Percentiles rank a stretch among this genome's conserved stretches.
Conservation (phyloP, 2,888 invertebrate genomes). For the Phasia obesa region DNA sequence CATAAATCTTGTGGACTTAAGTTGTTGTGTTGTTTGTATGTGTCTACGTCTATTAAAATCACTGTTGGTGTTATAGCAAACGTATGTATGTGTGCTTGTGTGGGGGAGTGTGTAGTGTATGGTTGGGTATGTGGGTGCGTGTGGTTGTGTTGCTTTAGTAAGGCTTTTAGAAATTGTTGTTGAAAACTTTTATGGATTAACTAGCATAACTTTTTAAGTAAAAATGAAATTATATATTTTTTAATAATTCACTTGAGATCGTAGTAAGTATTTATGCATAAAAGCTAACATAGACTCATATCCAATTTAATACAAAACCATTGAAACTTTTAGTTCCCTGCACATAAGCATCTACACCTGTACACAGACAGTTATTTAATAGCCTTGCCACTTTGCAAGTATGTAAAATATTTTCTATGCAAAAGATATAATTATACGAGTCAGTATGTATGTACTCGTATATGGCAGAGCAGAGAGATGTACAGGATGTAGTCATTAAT, state of each 20-base stretch:
- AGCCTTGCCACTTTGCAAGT: slow-evolving; percentile 14
- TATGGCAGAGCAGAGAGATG: slow-evolving; percentile 17
- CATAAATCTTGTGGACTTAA: slow-evolving; percentile 67
- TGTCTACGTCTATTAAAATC: not conserved
- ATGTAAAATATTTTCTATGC: slow-evolving; percentile 23
- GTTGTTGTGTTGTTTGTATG: slow-evolving; percentile 38
- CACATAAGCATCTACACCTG: not conserved
- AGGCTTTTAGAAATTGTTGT: slow-evolving; percentile 58
- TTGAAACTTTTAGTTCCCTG: not conserved
- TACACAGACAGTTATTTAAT: slow-evolving; percentile 23
- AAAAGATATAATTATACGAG: too few species aligned
- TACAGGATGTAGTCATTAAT: slow-evolving; percentile 68
- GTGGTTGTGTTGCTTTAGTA: slow-evolving; percentile 42
- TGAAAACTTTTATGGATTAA: slow-evolving; percentile 69
- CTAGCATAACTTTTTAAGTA: slow-evolving; percentile 69
- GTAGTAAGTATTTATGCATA: slow-evolving; percentile 24
- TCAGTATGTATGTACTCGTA: too few species aligned
- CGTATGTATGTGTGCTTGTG: not conserved
- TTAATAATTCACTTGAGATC: slow-evolving; percentile 66
- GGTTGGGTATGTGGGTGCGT: not conserved
- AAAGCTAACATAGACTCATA: not conserved
- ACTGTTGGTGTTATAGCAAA: slow-evolving; percentile 1
- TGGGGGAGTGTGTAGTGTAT: not conserved
- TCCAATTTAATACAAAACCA: not conserved
- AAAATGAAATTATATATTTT: slow-evolving; percentile 68